Evolutionary conservation across 37 sponge, comb jelly and placozoan species (phyloP).

Genomic region (Amphimedon queenslandica): DNA sequence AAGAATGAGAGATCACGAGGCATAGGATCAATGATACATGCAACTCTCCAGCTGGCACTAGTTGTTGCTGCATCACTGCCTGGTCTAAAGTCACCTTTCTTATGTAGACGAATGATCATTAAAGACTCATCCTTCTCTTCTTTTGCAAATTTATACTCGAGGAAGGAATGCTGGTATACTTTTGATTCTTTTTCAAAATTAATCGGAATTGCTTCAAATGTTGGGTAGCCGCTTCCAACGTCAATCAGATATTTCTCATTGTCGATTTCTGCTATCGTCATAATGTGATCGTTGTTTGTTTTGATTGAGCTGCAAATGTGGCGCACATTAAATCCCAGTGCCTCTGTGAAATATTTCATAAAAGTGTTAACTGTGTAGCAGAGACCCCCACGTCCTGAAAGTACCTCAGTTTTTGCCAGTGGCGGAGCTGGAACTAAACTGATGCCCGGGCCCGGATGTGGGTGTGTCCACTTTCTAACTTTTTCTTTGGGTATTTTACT

Average conservation of each 20-base stretch:
- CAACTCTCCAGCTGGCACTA: slow-evolving; percentile 3
- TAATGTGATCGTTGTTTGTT: slow-evolving; percentile 23
- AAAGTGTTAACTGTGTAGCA: slow-evolving; percentile 44
- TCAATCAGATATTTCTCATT: slow-evolving; percentile 34
- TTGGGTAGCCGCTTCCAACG: slow-evolving; percentile 36
- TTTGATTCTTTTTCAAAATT: slow-evolving; percentile 46
- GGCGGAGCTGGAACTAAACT: slow-evolving; percentile 17
- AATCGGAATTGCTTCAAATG: slow-evolving; percentile 42
- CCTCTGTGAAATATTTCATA: slow-evolving; percentile 38
- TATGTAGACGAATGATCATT: slow-evolving; percentile 16
- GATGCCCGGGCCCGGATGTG: slow-evolving; percentile 27
- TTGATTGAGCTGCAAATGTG: background rate
- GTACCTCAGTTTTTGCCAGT: slow-evolving; percentile 19
- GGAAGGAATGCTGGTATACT: slow-evolving; percentile 28
- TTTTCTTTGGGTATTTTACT: too few relatives aligned
- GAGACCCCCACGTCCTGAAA: slow-evolving; percentile 38
- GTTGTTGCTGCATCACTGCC: background rate
- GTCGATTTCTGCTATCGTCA: slow-evolving; percentile 5
- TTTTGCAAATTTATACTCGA: slow-evolving; percentile 41
- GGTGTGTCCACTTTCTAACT: too few relatives aligned
- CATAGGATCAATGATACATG: slow-evolving; percentile 14
- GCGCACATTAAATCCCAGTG: slow-evolving; percentile 23
- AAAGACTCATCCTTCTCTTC: background rate
- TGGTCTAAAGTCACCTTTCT: background rate
- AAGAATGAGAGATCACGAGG: slow-evolving; percentile 21